Conservation (phyloP, 2,113 vertebrate species). For the Macquaria australasica region DNA sequence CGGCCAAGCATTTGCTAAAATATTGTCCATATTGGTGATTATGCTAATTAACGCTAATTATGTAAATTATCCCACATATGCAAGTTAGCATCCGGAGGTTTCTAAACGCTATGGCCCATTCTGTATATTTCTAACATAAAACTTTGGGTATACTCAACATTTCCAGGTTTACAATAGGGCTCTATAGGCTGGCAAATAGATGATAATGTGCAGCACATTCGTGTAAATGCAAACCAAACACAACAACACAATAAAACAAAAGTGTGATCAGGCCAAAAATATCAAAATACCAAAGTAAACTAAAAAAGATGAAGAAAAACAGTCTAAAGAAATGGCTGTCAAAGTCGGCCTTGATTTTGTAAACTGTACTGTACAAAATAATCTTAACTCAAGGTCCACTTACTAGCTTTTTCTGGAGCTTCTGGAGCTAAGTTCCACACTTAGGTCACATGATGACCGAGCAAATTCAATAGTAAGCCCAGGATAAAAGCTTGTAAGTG, state of each 20-base stretch:
- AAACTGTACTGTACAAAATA: background rate
- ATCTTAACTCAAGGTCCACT: background rate
- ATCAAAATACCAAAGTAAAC: background rate
- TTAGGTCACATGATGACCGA: background rate
- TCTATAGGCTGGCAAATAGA: no score
- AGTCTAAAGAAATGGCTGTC: background rate
- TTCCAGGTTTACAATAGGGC: background rate
- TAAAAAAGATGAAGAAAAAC: background rate
- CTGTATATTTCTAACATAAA: no score
- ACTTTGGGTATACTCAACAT: no score
- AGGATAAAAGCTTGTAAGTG: background rate
- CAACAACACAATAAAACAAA: background rate
- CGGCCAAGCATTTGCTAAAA: no score
- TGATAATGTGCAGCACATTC: background rate
- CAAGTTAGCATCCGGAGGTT: no score
- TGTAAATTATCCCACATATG: no score
- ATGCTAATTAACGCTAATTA: no score
- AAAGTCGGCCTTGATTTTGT: background rate
- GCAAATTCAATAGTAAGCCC: background rate
- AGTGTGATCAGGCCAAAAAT: background rate
- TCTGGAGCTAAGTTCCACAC: background rate
- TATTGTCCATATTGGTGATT: no score
- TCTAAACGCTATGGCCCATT: no score
- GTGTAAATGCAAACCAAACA: background rate
- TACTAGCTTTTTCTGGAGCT: background rate